These are phyloP conservation scores for Protomyctophum bolini DNA, from an alignment of 2,113 vertebrate genomes.

Conservation along the genomic window DNA sequence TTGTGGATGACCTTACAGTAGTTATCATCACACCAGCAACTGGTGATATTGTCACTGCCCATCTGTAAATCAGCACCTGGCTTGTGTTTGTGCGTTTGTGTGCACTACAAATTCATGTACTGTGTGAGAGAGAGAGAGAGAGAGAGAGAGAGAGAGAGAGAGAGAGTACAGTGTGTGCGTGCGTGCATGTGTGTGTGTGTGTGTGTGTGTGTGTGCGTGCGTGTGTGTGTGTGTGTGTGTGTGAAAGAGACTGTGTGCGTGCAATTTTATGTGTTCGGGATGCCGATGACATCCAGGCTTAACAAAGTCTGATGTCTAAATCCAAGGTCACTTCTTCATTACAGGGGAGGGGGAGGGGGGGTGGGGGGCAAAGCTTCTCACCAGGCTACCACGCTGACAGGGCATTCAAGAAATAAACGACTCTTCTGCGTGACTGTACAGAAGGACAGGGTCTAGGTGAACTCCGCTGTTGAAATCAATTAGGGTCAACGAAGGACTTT, in stretches of 20 bases:
- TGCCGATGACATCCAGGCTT: conserved; percentile 25
- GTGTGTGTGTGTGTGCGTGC: conserved; percentile 5
- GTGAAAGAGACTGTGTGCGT: background rate
- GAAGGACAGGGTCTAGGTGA: conserved; percentile 50
- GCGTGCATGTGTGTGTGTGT: conserved; percentile 6
- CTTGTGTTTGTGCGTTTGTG: conserved; percentile 1
- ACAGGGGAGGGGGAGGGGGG: background rate
- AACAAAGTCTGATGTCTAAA: conserved; percentile 35
- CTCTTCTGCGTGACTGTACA: conserved; percentile 20
- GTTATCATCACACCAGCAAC: conserved; percentile 20
- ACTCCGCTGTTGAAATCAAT: conserved; percentile 42
- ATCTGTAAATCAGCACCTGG: background rate
- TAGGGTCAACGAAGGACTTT: conserved; percentile 42
- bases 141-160: conserved; percentile 1
- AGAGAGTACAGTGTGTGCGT: background rate
- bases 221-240: conserved; percentile 33
- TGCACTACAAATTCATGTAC: too few species aligned
- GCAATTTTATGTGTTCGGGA: background rate
- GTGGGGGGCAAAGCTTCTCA: conserved; percentile 17
- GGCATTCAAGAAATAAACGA: conserved; percentile 60
- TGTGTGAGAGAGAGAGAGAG: background rate
- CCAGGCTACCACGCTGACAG: conserved; percentile 14
- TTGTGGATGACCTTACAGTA: conserved; percentile 17
- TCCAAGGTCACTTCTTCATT: conserved; percentile 66
- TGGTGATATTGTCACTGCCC: conserved; percentile 13